phyloP scores from a whole-genome alignment of 1,140 invertebrate genomes.

The Heliconius congener region DNA sequence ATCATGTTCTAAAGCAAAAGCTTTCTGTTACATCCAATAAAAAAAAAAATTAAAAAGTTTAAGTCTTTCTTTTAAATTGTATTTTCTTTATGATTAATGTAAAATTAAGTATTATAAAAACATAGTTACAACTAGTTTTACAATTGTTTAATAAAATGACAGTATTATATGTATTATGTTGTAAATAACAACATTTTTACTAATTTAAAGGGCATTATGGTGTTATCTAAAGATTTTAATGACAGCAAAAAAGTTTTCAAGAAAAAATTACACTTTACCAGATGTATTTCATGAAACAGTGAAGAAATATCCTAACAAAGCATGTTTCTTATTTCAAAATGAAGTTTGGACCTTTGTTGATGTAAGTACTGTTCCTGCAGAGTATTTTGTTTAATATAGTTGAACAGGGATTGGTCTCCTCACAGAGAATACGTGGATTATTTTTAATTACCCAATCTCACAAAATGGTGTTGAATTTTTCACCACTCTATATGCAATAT shows the following conservation, averaged over 20 bases:
- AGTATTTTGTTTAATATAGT: not conserved
- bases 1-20: not conserved
- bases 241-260: conserved; percentile 82
- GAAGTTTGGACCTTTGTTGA: conserved; percentile 90
- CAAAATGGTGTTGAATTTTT: too few relatives aligned
- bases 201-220: conserved; percentile 84
- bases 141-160: not conserved
- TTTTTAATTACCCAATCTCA: too few relatives aligned
- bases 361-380: conserved; percentile 64
- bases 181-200: not conserved
- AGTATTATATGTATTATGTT: not conserved
- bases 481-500: too few relatives aligned
- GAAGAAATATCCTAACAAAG: conserved; percentile 88
- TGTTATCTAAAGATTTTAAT: conserved; percentile 85
- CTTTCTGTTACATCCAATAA: too few relatives aligned
- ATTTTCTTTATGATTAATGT: conserved; percentile 1
- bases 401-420: too few relatives aligned
- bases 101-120: not conserved
- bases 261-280: conserved; percentile 85
- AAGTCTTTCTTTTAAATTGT: not conserved
- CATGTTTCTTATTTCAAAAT: conserved; percentile 90
- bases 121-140: not conserved
- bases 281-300: conserved; percentile 89
- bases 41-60: too few relatives aligned
- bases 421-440: too few relatives aligned